These are phyloP conservation scores for Epinephelus awoara DNA, from an alignment of 2,797 vertebrate species.

Conservation along the genomic window DNA sequence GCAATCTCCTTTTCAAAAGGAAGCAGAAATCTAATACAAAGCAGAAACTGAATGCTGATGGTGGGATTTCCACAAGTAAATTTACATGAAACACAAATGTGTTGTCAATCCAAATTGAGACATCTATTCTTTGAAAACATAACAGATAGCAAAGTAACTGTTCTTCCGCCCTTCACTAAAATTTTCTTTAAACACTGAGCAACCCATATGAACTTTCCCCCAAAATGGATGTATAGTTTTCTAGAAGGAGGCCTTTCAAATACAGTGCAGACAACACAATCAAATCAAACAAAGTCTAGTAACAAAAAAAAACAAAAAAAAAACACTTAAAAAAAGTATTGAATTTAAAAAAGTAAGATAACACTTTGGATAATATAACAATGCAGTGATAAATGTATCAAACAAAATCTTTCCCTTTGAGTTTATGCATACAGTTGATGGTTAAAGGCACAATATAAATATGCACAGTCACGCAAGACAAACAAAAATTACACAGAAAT, in stretches of 20 bases:
- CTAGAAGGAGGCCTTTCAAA: conserved; percentile 24
- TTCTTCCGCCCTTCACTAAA: neutral
- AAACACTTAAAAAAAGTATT: conserved; percentile 34
- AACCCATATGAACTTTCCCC: neutral
- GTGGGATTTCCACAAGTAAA: neutral
- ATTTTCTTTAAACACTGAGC: conserved; percentile 16
- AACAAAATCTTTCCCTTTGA: conserved; percentile 80
- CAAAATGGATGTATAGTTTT: neutral
- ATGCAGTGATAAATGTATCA: conserved; percentile 62
- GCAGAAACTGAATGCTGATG: neutral
- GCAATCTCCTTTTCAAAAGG: conserved; percentile 33
- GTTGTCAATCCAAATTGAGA: neutral
- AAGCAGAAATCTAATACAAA: conserved; percentile 10
- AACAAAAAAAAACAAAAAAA: conserved; percentile 23
- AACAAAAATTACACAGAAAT: conserved; percentile 61
- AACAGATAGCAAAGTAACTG: neutral
- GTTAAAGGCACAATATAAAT: conserved; percentile 89
- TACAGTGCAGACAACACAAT: conserved; percentile 61
- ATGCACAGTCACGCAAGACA: conserved; percentile 74
- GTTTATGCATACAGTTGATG: conserved; percentile 77
- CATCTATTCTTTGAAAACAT: neutral
- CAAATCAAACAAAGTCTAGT: conserved; percentile 20
- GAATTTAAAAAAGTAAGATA: conserved; percentile 56
- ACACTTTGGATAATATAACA: conserved; percentile 78
- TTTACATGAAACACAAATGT: neutral